Conservation (phyloP, 2,888 invertebrate species). For the Smittia aterrima region DNA sequence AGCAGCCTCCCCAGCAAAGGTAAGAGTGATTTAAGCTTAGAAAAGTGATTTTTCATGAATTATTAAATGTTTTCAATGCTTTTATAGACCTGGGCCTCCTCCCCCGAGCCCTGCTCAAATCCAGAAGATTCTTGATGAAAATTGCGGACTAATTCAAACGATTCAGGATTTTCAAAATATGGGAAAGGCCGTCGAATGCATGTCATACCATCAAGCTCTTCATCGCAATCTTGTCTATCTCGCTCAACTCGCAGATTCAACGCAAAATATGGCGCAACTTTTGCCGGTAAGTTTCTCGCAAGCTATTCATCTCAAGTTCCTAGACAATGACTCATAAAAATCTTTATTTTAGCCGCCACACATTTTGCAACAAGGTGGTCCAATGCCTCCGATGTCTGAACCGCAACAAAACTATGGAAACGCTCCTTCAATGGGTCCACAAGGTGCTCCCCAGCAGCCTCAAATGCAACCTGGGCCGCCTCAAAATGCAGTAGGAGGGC, state of each 20-base stretch:
- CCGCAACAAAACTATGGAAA: slow-evolving; percentile 23
- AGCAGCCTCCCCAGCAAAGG: slow-evolving; percentile 48
- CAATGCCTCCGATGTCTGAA: slow-evolving; percentile 46
- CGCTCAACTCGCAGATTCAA: slow-evolving; percentile 94
- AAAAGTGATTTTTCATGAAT: background rate
- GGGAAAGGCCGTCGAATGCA: slow-evolving; percentile 89
- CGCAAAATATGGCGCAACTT: slow-evolving; percentile 86
- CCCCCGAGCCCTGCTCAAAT: slow-evolving; percentile 80
- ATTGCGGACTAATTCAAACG: slow-evolving; percentile 92
- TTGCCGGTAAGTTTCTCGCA: slow-evolving; percentile 79
- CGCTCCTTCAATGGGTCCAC: slow-evolving; percentile 17
- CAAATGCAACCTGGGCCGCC: slow-evolving; percentile 54
- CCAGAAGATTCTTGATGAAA: slow-evolving; percentile 96
- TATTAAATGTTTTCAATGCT: no score
- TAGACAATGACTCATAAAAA: slow-evolving; percentile 36
- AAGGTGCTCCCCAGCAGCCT: background rate
- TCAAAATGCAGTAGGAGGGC: slow-evolving; percentile 57
- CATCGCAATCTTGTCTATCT: slow-evolving; percentile 95
- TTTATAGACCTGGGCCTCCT: slow-evolving; percentile 56
- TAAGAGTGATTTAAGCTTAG: background rate
- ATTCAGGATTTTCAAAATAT: slow-evolving; percentile 96
- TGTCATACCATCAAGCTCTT: slow-evolving; percentile 90
- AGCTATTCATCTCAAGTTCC: background rate
- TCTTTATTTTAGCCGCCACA: slow-evolving; percentile 58
- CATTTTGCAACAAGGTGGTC: slow-evolving; percentile 56